Base-by-base conservation (phyloP, 2,113 vertebrate species). In the Pholis gunnellus region DNA sequence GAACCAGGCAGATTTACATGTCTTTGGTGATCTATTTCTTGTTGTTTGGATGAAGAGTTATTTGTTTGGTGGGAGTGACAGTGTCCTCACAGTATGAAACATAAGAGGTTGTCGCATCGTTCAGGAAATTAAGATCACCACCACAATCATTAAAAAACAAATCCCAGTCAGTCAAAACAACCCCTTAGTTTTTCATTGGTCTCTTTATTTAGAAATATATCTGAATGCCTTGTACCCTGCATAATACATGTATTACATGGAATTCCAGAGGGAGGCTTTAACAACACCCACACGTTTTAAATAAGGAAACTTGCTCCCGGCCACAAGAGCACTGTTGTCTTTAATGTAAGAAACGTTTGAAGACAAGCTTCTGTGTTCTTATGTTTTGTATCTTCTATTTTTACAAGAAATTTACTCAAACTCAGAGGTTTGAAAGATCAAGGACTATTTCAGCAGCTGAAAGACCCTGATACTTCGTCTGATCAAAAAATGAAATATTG, bases 241-340 rank as follows among this genome's bases (percentile, higher is more conserved):
- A 52, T 70, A 69, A 78, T 69, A 78, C 22, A 68, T 63, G 66
- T 56, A 65, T 65, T 75, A 38, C 17, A 56, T 76, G 50, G 72
- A 72, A 75, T 76, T 70, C 54, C 42, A 76, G 52, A 81, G 77
- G 38, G 52, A 65, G 46, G 76, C 63, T 75, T 83, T 52, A 76
- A 34, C 75, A 67, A 78, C 88, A 50, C 88, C 88, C 85, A 92
- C 86, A 84, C 60, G 3, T 78, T 77, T 86, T 86, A 79, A 81
- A 90, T 61, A 75, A 85, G 59, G 78, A 91, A 87, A 79, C 22
- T 56, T 67, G 86, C 79, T 83, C 71, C 60, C 22, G 38, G 75
- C 69, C 25, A 82, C 11, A 75, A 57, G 46, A 70, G 57, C 40
- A 63, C 10, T 18, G 52, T 61, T 75, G 29, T 34, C 14, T 81